phyloP scores from a whole-genome alignment of 2,888 invertebrate genomes.

The Scaeva pyrastri region DNA sequence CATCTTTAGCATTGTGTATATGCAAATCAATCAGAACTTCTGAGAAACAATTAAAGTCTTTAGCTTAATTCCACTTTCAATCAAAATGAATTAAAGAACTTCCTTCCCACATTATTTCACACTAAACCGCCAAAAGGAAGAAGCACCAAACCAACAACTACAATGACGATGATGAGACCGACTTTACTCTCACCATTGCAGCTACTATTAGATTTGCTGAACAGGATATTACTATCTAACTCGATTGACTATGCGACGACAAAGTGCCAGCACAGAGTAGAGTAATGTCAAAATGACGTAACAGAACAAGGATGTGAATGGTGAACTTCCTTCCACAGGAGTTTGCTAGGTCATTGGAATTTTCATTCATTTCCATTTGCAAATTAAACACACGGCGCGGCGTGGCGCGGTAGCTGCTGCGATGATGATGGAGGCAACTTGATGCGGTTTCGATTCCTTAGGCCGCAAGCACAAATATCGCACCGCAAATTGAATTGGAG shows the following conservation, averaged over 20 bases:
- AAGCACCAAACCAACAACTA: constrained; percentile 6
- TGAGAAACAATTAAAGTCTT: constrained; percentile 54
- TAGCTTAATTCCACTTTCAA: constrained; percentile 37
- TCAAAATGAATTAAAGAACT: constrained; percentile 63
- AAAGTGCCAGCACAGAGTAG: background rate
- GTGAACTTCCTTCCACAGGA: constrained; percentile 29
- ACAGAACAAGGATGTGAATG: constrained; percentile 39
- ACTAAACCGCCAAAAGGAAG: constrained; percentile 34
- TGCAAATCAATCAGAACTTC: constrained; percentile 58
- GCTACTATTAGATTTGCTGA: constrained; percentile 46
- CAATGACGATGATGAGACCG: background rate
- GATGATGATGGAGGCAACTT: constrained; percentile 23
- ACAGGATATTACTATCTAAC: constrained; percentile 71
- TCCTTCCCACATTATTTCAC: constrained; percentile 34
- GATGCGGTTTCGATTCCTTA: constrained; percentile 10
- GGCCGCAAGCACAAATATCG: constrained; percentile 8
- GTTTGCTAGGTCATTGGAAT: constrained; percentile 37
- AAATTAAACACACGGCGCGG: constrained; percentile 18
- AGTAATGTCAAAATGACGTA: constrained; percentile 39
- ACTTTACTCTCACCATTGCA: background rate
- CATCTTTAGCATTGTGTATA: constrained; percentile 22
- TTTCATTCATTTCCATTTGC: constrained; percentile 45
- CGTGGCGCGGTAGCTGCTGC: background rate
- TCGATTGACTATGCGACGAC: constrained; percentile 54
- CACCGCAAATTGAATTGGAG: constrained; percentile 24